Percentiles rank a stretch among this genome's conserved stretches.
Evolutionary conservation across 2,888 invertebrate species (phyloP).

Genomic region (Caenorhabditis sinica): DNA sequence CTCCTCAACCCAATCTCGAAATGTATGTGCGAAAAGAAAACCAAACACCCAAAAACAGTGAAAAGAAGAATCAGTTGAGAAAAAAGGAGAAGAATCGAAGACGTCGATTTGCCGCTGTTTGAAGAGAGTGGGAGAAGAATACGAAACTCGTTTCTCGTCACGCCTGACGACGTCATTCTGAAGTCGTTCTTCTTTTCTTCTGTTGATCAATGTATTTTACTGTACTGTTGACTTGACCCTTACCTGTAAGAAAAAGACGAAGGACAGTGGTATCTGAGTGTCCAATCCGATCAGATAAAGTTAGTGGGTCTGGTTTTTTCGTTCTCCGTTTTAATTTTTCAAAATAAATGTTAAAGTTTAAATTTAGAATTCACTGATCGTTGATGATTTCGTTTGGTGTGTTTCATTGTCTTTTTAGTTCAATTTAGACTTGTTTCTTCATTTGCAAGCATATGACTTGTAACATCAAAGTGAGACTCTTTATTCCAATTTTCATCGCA

Average conservation of each 20-base stretch:
- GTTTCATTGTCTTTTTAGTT: no score
- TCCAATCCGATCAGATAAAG: constrained; percentile 16
- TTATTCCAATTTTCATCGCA: no score
- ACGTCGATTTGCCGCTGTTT: constrained; percentile 1
- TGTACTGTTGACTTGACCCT: constrained; percentile 26
- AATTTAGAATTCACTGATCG: no score
- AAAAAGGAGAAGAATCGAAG: background rate
- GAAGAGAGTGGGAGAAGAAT: background rate
- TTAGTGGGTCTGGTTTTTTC: background rate
- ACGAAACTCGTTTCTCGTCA: constrained; percentile 34
- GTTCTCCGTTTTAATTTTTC: background rate
- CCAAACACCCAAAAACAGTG: constrained; percentile 27
- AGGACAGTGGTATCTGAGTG: constrained; percentile 6
- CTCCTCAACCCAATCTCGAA: background rate
- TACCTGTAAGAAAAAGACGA: background rate
- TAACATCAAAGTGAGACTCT: no score
- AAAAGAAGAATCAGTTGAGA: constrained; percentile 15
- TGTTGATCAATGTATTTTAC: constrained; percentile 2
- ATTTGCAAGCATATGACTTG: no score
- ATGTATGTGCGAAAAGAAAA: constrained; percentile 3
- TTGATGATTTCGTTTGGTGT: no score
- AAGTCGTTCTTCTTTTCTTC: constrained; percentile 12
- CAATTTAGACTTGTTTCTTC: no score
- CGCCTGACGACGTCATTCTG: constrained; percentile 41
- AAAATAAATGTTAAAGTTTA: no score